Conservation (phyloP, 92 coral and sea anemone species). For the Bergia sp. region DNA sequence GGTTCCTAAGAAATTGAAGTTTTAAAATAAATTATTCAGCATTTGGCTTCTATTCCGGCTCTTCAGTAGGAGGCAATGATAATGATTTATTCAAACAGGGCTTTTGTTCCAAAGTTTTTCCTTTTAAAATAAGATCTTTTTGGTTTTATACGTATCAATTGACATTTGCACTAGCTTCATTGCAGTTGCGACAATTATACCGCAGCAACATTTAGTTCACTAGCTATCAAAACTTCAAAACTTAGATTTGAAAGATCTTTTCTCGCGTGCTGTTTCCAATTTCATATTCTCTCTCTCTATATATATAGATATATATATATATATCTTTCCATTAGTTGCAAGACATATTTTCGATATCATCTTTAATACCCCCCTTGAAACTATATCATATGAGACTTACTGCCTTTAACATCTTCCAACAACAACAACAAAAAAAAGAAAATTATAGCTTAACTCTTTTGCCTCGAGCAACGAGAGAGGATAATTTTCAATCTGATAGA, state of each 20-base stretch:
- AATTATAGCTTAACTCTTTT: neutral
- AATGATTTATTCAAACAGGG: slow-evolving; percentile 1
- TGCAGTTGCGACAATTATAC: too few species aligned
- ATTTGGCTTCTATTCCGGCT: neutral
- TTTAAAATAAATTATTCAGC: slow-evolving; percentile 9
- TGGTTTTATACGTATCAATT: neutral
- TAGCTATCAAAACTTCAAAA: too few species aligned
- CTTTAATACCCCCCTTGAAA: too few species aligned
- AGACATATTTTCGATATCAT: too few species aligned
- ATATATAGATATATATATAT: too few species aligned
- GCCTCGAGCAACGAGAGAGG: neutral
- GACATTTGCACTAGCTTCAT: too few species aligned
- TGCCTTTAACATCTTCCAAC: neutral
- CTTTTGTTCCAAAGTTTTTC: neutral
- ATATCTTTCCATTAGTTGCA: too few species aligned
- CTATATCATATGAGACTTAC: too few species aligned
- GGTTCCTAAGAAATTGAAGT: neutral
- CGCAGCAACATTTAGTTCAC: too few species aligned
- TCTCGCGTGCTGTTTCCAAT: too few species aligned
- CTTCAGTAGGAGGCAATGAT: neutral
- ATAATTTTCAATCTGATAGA: neutral
- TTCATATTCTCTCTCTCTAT: too few species aligned
- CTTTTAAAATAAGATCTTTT: neutral
- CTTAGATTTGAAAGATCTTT: too few species aligned
- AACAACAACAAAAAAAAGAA: neutral